Conservation (phyloP, 2,113 vertebrate species). For the Oreochromis niloticus region DNA sequence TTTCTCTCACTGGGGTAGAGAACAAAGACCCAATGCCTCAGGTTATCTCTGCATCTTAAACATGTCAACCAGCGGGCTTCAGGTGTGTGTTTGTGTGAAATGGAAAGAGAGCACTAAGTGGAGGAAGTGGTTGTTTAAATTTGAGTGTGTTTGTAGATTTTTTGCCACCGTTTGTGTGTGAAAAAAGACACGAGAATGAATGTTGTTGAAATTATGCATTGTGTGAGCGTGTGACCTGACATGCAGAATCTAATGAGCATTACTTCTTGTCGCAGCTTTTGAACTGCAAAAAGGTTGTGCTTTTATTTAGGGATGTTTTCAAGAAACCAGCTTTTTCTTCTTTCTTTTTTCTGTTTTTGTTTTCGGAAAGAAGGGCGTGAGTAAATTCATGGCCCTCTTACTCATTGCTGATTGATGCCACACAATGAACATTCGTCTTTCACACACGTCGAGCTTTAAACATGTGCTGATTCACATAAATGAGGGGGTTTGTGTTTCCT, state of each 20-base stretch:
- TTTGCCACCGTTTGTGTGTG: not conserved
- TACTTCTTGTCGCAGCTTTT: not conserved
- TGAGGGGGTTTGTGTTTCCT: conserved; percentile 12
- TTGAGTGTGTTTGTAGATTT: not conserved
- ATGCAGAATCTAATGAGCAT: not conserved
- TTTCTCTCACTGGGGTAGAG: not conserved
- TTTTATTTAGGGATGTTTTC: not conserved
- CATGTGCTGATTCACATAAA: not conserved
- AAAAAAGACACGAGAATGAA: not conserved
- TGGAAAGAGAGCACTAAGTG: not conserved
- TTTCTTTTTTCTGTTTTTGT: not conserved
- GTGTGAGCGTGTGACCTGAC: not conserved
- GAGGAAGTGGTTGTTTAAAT: not conserved
- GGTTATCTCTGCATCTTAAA: conserved; percentile 8
- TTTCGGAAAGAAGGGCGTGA: fast-evolving
- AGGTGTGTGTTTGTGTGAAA: not conserved
- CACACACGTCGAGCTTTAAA: not conserved
- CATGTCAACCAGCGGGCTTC: not conserved
- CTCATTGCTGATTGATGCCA: not conserved
- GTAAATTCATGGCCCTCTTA: not conserved
- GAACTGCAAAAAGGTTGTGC: not conserved
- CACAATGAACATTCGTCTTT: not conserved
- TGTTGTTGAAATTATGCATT: not conserved
- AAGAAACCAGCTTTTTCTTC: not conserved
- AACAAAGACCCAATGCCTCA: not conserved